Conservation (phyloP, 2,113 vertebrate genomes). For the Heloderma charlesbogerti region DNA sequence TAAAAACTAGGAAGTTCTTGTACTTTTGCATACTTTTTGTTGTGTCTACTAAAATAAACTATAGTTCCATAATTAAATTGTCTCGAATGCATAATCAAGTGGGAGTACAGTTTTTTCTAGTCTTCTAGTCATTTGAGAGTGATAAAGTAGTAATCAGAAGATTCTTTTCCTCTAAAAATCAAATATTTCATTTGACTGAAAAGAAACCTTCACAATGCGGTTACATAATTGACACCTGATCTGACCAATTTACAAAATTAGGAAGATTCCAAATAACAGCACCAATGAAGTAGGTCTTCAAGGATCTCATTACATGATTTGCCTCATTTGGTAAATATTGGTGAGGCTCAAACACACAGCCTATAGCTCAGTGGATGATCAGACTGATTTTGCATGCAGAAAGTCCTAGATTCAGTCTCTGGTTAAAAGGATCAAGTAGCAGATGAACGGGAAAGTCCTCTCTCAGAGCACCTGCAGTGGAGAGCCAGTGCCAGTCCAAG, state of each 20-base stretch:
- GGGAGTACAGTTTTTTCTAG: not conserved
- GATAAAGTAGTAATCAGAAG: not conserved
- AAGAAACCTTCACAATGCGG: constrained; percentile 38
- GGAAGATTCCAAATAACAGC: not conserved
- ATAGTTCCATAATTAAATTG: constrained; percentile 55
- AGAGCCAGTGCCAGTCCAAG: no score
- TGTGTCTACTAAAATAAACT: constrained; percentile 62
- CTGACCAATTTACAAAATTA: not conserved
- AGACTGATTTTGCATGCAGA: no score
- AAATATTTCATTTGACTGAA: constrained; percentile 17
- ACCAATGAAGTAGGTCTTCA: not conserved
- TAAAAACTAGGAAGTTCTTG: constrained; percentile 55
- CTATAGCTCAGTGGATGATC: no score
- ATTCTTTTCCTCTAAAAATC: constrained; percentile 8
- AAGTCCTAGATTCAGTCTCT: no score
- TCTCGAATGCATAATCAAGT: not conserved
- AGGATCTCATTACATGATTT: no score
- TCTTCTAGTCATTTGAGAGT: not conserved
- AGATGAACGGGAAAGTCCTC: no score
- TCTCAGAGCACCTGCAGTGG: no score
- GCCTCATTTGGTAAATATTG: no score
- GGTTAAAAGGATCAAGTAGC: no score
- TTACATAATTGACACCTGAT: constrained; percentile 26
- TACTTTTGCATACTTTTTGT: constrained; percentile 54
- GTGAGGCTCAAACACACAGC: no score